Evolutionary conservation across 53 echinoderm and acorn worm genomes (phyloP).

Genomic region (Glandiceps talaboti): DNA sequence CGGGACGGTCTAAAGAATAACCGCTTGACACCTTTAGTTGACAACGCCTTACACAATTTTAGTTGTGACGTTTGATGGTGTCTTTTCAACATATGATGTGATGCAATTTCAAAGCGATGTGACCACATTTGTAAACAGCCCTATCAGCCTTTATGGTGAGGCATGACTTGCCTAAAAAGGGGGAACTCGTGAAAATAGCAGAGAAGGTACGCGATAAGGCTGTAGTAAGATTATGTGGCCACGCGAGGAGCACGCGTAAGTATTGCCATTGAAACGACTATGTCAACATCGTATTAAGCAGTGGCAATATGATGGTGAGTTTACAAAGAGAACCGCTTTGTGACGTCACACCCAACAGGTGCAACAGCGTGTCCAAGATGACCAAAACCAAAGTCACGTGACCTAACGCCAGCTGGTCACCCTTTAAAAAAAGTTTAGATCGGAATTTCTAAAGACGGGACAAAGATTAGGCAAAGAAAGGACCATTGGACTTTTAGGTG

Average conservation of each 20-base stretch:
- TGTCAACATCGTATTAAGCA: neutral
- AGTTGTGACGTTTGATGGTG: too few species aligned
- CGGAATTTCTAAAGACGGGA: neutral
- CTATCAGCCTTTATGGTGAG: neutral
- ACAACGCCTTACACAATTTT: too few species aligned
- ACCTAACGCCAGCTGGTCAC: constrained; percentile 1
- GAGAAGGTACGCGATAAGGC: too few species aligned
- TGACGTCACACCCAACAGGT: neutral
- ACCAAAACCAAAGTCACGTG: neutral
- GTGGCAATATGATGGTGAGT: neutral
- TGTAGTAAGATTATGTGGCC: neutral
- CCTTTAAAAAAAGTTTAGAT: neutral
- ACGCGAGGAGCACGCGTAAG: neutral
- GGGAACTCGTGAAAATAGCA: neutral
- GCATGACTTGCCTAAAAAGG: neutral
- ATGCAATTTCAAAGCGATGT: too few species aligned
- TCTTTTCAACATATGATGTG: too few species aligned
- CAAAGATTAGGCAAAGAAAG: neutral
- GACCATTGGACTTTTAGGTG: neutral
- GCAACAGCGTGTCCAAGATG: neutral
- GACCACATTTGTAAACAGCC: too few species aligned
- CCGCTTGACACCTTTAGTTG: too few species aligned
- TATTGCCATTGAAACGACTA: neutral
- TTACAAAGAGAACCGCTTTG: neutral
- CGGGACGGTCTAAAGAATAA: too few species aligned